Conservation (phyloP, 2,797 vertebrate species). For the Bucorvus abyssinicus region DNA sequence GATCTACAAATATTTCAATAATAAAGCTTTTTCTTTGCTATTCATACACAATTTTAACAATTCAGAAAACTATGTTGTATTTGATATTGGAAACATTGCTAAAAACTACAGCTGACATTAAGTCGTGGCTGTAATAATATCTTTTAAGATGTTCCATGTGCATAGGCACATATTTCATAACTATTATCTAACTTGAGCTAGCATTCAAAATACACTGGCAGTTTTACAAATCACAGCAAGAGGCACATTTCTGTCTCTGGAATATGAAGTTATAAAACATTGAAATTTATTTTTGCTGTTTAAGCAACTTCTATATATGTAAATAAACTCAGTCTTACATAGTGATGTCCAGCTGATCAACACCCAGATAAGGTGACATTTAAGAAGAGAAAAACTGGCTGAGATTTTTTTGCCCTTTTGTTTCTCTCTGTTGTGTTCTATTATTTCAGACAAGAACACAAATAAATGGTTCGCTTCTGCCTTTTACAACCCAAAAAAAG, state of each 20-base stretch:
- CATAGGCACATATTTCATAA: not conserved
- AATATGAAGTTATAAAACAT: not conserved
- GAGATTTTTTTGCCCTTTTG: not conserved
- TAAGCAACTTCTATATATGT: not conserved
- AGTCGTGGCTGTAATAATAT: not conserved
- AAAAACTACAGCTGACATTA: not conserved
- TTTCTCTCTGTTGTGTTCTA: not conserved
- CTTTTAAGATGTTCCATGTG: not conserved
- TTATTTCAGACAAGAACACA: not conserved
- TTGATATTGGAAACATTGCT: not conserved
- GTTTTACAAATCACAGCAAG: not conserved
- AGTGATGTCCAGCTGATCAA: not conserved
- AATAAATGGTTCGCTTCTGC: not conserved
- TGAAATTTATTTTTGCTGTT: not conserved
- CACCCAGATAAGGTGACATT: not conserved
- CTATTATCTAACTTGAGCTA: not conserved
- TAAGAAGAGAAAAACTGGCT: not conserved
- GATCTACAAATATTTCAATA: not conserved
- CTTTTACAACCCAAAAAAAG: not conserved
- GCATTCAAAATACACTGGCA: not conserved
- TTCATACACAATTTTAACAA: not conserved
- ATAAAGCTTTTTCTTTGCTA: not conserved
- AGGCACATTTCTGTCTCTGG: not conserved
- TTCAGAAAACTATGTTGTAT: not conserved
- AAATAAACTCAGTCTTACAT: not conserved